These are phyloP conservation scores for Melanocharis versteri DNA, from an alignment of 2,113 vertebrate species.

Conservation along the genomic window DNA sequence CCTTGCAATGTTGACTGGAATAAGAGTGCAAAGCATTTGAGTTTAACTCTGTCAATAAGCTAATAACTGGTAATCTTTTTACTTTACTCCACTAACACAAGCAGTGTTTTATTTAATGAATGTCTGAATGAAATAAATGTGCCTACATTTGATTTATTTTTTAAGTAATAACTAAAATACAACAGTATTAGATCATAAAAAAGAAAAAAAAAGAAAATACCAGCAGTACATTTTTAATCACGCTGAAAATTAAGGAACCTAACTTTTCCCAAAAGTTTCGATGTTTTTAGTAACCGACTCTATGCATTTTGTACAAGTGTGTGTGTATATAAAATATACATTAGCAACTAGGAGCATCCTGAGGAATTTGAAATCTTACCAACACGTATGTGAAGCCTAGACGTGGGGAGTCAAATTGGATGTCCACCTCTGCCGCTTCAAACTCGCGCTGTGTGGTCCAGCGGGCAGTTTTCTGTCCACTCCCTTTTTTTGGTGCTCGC, in stretches of 20 bases:
- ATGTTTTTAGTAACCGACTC: conserved; percentile 77
- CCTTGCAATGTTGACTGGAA: conserved; percentile 84
- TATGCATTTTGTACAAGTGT: conserved; percentile 81
- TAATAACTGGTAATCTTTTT: conserved; percentile 73
- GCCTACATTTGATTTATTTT: conserved; percentile 78
- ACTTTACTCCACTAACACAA: conserved; percentile 77
- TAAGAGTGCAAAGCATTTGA: conserved; percentile 74
- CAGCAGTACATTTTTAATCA: conserved; percentile 79
- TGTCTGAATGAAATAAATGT: conserved; percentile 78
- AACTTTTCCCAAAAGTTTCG: conserved; percentile 72
- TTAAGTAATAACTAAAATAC: conserved; percentile 64
- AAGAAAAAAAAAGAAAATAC: conserved; percentile 63
- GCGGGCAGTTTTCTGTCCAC: conserved; percentile 40
- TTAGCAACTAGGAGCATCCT: conserved; percentile 53
- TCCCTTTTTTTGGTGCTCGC: conserved; percentile 48
- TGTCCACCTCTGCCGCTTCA: conserved; percentile 33
- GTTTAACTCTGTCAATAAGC: conserved; percentile 77
- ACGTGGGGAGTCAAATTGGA: conserved; percentile 57
- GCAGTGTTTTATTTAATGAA: conserved; percentile 86
- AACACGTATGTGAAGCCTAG: conserved; percentile 22
- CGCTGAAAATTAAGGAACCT: conserved; percentile 74
- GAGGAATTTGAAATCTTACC: conserved; percentile 65
- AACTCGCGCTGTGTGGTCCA: conserved; percentile 6
- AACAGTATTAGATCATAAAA: conserved; percentile 76
- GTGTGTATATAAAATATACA: conserved; percentile 64